Evolutionary conservation across 2,113 vertebrate genomes (phyloP), one percentile per base, ranked within the genome.

Genomic region (Nannobrachium achirus): DNA sequence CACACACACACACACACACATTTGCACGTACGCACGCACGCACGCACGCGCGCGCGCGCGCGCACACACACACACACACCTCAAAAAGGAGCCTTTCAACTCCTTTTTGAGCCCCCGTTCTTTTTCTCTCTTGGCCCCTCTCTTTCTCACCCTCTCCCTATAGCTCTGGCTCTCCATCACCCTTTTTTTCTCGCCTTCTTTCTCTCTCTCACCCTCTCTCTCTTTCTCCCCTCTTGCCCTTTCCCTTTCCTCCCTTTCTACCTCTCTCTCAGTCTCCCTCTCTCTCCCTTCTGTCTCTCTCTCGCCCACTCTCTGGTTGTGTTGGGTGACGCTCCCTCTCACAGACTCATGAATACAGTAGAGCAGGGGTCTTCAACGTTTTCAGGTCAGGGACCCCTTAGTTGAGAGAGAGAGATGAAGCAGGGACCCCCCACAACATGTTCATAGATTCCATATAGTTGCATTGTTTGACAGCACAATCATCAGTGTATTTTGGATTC

Each of bases 321-420:
- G 78, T 80, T 71, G 71, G 25, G 25, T 71, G 72, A 78, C 86
- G 79, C 63, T 52, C 56, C 81, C 84, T 84, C 86, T 84, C 76
- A 88, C 80, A 63, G 72, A 51, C 80, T 74, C n/a, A 81, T 69
- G 89, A 88, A 89, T 70, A 81, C 58, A 72, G 51, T 49, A 42
- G 69, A n/a, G n/a, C n/a, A n/a, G n/a, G n/a, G n/a, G n/a, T n/a
- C n/a, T n/a, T n/a, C n/a, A n/a, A n/a, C n/a, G n/a, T n/a, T n/a
- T n/a, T n/a, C n/a, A n/a, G n/a, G n/a, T n/a, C n/a, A n/a, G n/a
- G n/a, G n/a, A n/a, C n/a, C n/a, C n/a, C n/a, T n/a, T n/a, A n/a
- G n/a, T n/a, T n/a, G n/a, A n/a, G n/a, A n/a, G n/a, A n/a, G n/a
- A n/a, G n/a, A n/a, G n/a, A n/a, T n/a, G n/a, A n/a, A n/a, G n/a